Conservation (phyloP, 2,797 vertebrate species). For the Sebastes kiyomatsui region DNA sequence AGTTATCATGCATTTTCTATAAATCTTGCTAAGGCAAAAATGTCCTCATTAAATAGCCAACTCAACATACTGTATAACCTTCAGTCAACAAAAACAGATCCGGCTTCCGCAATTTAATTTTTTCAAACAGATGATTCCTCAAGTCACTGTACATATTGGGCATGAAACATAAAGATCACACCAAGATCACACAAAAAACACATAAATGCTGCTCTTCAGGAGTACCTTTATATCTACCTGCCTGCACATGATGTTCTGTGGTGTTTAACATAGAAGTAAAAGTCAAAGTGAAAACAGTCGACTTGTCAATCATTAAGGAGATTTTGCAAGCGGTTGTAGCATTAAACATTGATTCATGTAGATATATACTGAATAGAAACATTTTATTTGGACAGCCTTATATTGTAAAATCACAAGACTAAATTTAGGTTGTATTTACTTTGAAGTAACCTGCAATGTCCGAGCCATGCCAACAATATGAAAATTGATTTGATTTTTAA, state of each 20-base stretch:
- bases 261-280: neutral
- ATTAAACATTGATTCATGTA: neutral
- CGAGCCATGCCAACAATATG: neutral
- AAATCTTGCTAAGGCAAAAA: too few relatives aligned
- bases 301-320: neutral
- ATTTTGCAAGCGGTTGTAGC: neutral
- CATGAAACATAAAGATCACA: neutral
- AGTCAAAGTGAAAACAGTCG: neutral
- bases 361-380: neutral
- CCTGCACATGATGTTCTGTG: neutral
- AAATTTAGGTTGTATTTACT: neutral
- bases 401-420: slow-evolving; percentile 3
- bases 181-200: neutral
- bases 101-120: too few relatives aligned
- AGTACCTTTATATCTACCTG: neutral
- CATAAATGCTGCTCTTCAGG: neutral
- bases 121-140: too few relatives aligned
- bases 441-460: neutral
- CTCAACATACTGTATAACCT: too few relatives aligned
- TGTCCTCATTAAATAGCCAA: too few relatives aligned
- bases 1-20: too few relatives aligned
- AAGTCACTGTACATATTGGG: too few relatives aligned
- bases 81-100: too few relatives aligned
- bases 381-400: neutral
- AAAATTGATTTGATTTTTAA: neutral